Evolutionary conservation across 2,888 invertebrate species (phyloP).

Genomic region (Cyclophora albipunctata): DNA sequence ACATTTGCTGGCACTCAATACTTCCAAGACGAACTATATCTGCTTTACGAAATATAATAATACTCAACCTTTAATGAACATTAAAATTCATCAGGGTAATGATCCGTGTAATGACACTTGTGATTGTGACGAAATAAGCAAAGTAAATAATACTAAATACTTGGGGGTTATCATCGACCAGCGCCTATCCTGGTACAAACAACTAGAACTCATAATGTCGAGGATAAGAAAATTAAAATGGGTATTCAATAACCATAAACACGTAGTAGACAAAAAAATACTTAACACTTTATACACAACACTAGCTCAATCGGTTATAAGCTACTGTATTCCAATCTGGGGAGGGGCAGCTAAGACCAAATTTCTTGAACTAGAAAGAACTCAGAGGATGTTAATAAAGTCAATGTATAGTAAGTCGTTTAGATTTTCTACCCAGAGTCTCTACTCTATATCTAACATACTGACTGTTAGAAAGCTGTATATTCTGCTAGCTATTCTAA

Average conservation of each 20-base stretch:
- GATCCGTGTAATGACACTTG: too few relatives aligned
- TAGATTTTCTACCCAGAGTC: neutral
- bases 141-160: neutral
- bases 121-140: neutral
- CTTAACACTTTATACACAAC: neutral
- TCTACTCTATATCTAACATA: neutral
- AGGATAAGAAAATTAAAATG: neutral
- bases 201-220: neutral
- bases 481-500: neutral
- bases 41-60: neutral
- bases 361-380: neutral
- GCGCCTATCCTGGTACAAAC: neutral
- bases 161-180: neutral
- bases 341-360: neutral
- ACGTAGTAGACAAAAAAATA: neutral
- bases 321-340: neutral
- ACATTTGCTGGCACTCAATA: neutral
- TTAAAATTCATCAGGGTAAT: too few relatives aligned
- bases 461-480: neutral
- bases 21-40: neutral
- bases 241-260: neutral
- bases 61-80: too few relatives aligned
- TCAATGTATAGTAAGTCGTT: neutral
- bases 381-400: neutral
- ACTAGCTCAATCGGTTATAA: neutral